phyloP scores from a whole-genome alignment of 2,888 invertebrate species.

The Ornithoptera priamus region DNA sequence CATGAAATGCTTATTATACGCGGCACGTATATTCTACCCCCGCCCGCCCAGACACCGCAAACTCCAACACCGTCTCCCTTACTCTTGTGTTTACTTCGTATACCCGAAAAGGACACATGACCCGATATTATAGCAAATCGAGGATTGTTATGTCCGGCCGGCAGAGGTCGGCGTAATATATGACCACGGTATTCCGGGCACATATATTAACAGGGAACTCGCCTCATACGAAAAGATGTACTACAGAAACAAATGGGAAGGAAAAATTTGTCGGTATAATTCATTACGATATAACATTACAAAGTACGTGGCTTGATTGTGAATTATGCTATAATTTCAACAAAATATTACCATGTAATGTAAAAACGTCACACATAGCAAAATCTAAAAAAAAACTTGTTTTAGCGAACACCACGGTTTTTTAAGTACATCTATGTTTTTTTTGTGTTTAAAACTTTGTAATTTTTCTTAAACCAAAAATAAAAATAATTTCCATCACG shows the following conservation, averaged over 20 bases:
- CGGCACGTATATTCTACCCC: conserved; percentile 77
- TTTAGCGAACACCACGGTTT: too few species aligned
- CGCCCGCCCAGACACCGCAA: conserved; percentile 48
- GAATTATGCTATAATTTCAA: background rate
- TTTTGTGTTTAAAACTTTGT: too few species aligned
- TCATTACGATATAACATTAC: conserved; percentile 60
- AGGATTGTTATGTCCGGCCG: conserved; percentile 81
- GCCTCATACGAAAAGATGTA: conserved; percentile 79
- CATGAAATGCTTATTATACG: conserved; percentile 83
- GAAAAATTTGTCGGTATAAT: conserved; percentile 76
- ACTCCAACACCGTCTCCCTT: conserved; percentile 53
- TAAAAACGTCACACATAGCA: too few species aligned
- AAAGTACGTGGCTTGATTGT: background rate
- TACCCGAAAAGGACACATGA: conserved; percentile 67
- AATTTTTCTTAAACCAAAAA: too few species aligned
- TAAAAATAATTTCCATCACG: too few species aligned
- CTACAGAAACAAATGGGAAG: conserved; percentile 80
- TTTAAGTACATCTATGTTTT: too few species aligned
- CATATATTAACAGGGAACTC: conserved; percentile 80
- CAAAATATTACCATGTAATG: too few species aligned
- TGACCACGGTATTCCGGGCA: conserved; percentile 80
- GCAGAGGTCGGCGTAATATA: conserved; percentile 80
- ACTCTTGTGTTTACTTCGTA: conserved; percentile 57
- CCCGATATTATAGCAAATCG: conserved; percentile 81
- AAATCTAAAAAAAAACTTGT: too few species aligned